Evolutionary conservation across 2,113 vertebrate species (phyloP).

Genomic region (Heterocephalus glaber): DNA sequence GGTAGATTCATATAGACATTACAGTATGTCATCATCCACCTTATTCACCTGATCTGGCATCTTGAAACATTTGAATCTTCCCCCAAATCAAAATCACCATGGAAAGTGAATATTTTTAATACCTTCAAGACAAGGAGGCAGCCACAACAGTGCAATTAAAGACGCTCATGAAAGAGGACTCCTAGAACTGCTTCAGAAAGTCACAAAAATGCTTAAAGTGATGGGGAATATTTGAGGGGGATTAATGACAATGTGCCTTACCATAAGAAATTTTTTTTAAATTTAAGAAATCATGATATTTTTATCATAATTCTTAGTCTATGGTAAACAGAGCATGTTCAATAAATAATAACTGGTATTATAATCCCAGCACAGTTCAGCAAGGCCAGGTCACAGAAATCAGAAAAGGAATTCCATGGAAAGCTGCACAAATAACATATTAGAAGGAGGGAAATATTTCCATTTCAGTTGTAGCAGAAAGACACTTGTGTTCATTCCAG

Average conservation of each 20-base stretch:
- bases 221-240: not conserved
- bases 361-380: not conserved
- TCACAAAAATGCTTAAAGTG: not conserved
- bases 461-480: not conserved
- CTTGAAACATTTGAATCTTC: not conserved
- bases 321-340: not conserved
- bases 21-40: not conserved
- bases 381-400: not conserved
- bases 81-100: not conserved
- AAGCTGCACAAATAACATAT: not conserved
- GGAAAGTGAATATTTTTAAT: not conserved
- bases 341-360: not conserved
- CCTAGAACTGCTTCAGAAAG: not conserved
- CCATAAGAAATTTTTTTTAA: not conserved
- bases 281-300: not conserved
- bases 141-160: not conserved
- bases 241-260: not conserved
- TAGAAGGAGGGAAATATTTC: constrained; percentile 20
- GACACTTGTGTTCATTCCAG: not conserved
- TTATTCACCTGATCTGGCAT: not conserved
- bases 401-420: not conserved
- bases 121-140: not conserved
- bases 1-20: not conserved
- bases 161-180: not conserved
- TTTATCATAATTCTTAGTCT: not conserved